Percentiles rank a stretch among this genome's conserved stretches.
These are phyloP conservation scores for Brachyalestes nurse DNA, from an alignment of 2,797 vertebrate genomes.

Conservation along the genomic window DNA sequence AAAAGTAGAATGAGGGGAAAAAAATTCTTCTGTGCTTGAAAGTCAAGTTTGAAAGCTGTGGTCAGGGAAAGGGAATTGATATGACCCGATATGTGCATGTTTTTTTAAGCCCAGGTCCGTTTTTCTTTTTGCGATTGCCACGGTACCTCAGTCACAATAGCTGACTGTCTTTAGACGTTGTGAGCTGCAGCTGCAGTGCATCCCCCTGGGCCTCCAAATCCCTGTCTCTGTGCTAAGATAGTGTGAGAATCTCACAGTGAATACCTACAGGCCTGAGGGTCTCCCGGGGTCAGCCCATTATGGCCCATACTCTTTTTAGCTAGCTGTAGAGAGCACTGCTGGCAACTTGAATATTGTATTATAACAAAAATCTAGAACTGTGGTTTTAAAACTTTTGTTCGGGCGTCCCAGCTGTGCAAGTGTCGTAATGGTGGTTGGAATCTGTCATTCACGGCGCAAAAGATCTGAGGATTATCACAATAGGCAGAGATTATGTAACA, in stretches of 20 bases:
- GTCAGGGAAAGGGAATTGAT: constrained; percentile 27
- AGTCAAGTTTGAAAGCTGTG: constrained; percentile 43
- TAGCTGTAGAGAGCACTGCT: constrained; percentile 16
- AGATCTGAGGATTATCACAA: constrained; percentile 12
- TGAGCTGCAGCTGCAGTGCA: constrained; percentile 43
- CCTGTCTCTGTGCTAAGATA: constrained; percentile 39
- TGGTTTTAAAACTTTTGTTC: constrained; percentile 32
- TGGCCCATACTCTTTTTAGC: constrained; percentile 30
- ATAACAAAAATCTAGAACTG: constrained; percentile 39
- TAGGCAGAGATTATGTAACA: constrained; percentile 12
- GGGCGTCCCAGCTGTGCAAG: constrained; percentile 24
- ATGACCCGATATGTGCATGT: constrained; percentile 24
- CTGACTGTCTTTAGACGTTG: constrained; percentile 30
- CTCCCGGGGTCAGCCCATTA: constrained; percentile 45
- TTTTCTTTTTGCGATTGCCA: constrained; percentile 26
- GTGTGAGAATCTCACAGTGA: constrained; percentile 40
- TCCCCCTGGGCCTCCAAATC: constrained; percentile 47
- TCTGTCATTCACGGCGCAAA: constrained; percentile 29
- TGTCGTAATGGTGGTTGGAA: constrained; percentile 35
- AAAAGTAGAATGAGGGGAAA: constrained; percentile 29
- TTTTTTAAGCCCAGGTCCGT: neutral
- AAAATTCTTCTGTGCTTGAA: constrained; percentile 29
- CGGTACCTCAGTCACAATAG: constrained; percentile 42
- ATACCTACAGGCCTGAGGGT: constrained; percentile 44
- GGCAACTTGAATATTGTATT: constrained; percentile 33